Percentiles rank a stretch among this genome's conserved stretches.
Evolutionary conservation across 1,140 invertebrate species (phyloP).

Genomic region (Polypedilum vanderplanki): DNA sequence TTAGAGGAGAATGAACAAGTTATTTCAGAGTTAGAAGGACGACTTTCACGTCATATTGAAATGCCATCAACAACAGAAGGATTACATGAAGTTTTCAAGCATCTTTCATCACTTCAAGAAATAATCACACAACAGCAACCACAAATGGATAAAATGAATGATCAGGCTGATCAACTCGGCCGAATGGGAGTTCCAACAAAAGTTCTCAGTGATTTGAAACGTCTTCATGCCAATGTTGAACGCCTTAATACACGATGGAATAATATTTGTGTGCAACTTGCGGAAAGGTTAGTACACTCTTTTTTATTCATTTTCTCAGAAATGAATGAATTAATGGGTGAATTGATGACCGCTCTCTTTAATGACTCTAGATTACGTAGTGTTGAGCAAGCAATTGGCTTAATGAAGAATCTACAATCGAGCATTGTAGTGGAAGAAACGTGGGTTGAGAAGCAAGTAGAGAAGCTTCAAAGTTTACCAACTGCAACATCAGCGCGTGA

Average conservation of each 20-base stretch:
- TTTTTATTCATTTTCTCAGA: too few relatives aligned
- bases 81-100: constrained; percentile 54
- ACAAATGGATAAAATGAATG: constrained; percentile 81
- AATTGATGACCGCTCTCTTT: neutral
- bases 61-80: constrained; percentile 74
- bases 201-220: constrained; percentile 77
- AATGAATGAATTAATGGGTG: too few relatives aligned
- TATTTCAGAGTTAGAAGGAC: constrained; percentile 86
- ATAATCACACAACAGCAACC: constrained; percentile 76
- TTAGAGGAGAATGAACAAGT: constrained; percentile 82
- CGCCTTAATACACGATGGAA: constrained; percentile 84
- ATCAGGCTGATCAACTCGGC: constrained; percentile 79
- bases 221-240: constrained; percentile 87
- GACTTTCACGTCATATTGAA: constrained; percentile 75
- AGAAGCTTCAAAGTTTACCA: constrained; percentile 42
- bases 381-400: constrained; percentile 75
- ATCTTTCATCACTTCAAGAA: constrained; percentile 58
- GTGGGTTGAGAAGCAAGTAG: constrained; percentile 70
- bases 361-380: constrained; percentile 59
- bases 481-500: constrained; percentile 44
- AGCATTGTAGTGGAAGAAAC: constrained; percentile 78
- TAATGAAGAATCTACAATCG: constrained; percentile 79
- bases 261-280: constrained; percentile 80
- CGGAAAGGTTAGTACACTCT: constrained; percentile 62
- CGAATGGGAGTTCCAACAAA: constrained; percentile 59